Evolutionary conservation across 2,113 vertebrate genomes (phyloP), one percentile per base, ranked within the genome.

Genomic region (Syngnathoides biaculeatus): DNA sequence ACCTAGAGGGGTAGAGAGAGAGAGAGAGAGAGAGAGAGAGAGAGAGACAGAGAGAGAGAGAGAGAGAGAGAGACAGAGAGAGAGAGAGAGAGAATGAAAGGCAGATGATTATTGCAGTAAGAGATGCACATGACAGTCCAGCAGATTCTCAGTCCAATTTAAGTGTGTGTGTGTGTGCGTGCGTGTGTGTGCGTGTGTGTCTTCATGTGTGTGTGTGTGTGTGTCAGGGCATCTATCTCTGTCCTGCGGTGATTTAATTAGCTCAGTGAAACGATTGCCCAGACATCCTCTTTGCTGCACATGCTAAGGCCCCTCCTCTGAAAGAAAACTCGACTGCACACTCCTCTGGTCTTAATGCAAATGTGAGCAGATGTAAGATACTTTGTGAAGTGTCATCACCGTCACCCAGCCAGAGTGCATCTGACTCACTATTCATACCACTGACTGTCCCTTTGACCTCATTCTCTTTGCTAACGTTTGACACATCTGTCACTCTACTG

Each of bases 1-100:
- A 93, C 97, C 97, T 99, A 91, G 72, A 90, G 69, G 85, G 79
- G 91, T 90, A 91, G 57, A 68, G 64, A 71, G 64, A 66, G 64
- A 69, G 65, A 72, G 47, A 56, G 5, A 15, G 5, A 27, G 14
- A 48, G 59, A 62, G 38, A 42, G 59, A 61, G 10, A 5, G 69
- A 74, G 90, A 92, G 89, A 91, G n/a, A n/a, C n/a, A n/a, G n/a
- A n/a, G n/a, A n/a, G n/a, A 35, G 30, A 35, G 30, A 65, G 50
- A 62, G 63, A 85, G 89, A 87, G 85, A 58, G 53, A 86, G 82
- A 47, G 38, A 50, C 72, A 45, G 74, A 48, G 12, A 15, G 55
- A 57, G 12, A 35, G 55, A 57, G 30, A 5, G 68, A 75, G 89
- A 92, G 89, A 91, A 66, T 17, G 67, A 78, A 43, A 76, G 67